Conservation (phyloP, 2,888 invertebrate species). For the Digitonthophagus gazella region DNA sequence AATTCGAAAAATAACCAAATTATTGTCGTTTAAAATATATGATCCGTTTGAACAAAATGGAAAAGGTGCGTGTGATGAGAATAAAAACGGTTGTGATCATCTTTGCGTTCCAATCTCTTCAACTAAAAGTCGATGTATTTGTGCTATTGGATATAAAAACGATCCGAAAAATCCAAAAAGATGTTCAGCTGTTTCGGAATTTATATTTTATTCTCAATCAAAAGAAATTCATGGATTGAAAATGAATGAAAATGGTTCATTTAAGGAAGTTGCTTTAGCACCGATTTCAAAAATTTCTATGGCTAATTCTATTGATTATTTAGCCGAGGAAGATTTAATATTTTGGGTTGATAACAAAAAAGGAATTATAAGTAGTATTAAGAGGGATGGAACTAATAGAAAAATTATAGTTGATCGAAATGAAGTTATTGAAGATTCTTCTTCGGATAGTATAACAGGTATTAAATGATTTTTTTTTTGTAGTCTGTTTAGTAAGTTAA, state of each 20-base stretch:
- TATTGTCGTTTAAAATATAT: constrained; percentile 68
- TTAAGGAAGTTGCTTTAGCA: constrained; percentile 53
- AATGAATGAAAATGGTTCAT: not conserved
- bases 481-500: no score
- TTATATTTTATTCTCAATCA: constrained; percentile 73
- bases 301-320: constrained; percentile 74
- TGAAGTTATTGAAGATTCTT: constrained; percentile 61
- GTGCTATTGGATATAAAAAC: constrained; percentile 68
- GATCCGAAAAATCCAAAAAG: constrained; percentile 56
- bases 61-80: constrained; percentile 58
- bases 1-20: constrained; percentile 55
- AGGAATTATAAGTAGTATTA: constrained; percentile 71
- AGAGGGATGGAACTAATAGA: constrained; percentile 73
- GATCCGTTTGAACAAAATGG: constrained; percentile 65
- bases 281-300: constrained; percentile 73
- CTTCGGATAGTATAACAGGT: constrained; percentile 75
- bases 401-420: constrained; percentile 61
- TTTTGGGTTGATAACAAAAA: constrained; percentile 83
- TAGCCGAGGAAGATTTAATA: constrained; percentile 56
- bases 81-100: constrained; percentile 66
- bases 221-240: constrained; percentile 70
- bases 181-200: constrained; percentile 60
- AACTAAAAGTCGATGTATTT: constrained; percentile 64
- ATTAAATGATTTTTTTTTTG: no score
- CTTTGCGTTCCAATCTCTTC: constrained; percentile 67